Evolutionary conservation across 2,113 vertebrate genomes (phyloP).

Genomic region (Gobiocypris rarus): DNA sequence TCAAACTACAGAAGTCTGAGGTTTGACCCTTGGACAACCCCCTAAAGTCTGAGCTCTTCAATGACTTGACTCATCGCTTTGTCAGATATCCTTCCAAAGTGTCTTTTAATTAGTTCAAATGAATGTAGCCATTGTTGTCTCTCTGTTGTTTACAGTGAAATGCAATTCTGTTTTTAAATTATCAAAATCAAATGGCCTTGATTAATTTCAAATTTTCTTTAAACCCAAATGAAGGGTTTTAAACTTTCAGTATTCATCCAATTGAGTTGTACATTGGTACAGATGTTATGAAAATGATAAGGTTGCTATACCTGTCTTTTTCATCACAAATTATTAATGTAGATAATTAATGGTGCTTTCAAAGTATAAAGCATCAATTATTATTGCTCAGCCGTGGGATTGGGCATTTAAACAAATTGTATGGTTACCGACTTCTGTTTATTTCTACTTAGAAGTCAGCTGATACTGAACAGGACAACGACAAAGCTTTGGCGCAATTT

Average conservation of each 20-base stretch:
- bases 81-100: not conserved
- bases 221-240: not conserved
- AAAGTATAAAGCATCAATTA: not conserved
- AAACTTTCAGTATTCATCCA: not conserved
- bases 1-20: constrained; percentile 20
- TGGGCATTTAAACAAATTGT: not conserved
- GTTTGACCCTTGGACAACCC: constrained; percentile 11
- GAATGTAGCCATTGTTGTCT: not conserved
- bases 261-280: not conserved
- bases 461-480: not conserved
- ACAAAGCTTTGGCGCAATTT: not conserved
- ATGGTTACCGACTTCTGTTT: not conserved
- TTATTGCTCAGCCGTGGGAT: not conserved
- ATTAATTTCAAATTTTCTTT: not conserved
- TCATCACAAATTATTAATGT: not conserved
- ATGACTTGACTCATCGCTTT: not conserved
- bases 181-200: no score
- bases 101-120: not conserved
- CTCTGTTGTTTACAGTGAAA: not conserved
- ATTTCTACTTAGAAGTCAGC: not conserved
- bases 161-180: no score
- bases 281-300: not conserved
- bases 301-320: not conserved
- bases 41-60: not conserved
- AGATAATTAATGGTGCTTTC: not conserved